phyloP scores from a whole-genome alignment of 2,888 invertebrate species.

The Lacanobia wlatinum region DNA sequence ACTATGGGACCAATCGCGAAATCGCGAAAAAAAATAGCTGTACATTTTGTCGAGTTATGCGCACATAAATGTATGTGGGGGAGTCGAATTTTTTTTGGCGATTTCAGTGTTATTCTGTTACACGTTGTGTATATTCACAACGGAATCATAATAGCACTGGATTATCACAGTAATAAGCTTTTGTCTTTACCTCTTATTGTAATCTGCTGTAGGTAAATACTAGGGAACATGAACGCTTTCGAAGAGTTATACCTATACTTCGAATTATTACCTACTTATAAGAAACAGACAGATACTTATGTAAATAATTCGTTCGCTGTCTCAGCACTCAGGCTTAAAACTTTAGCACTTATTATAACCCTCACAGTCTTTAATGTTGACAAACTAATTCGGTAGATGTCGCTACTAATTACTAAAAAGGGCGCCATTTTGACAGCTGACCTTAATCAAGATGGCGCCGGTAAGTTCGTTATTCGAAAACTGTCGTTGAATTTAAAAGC shows the following conservation, averaged over 20 bases:
- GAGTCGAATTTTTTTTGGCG: no score
- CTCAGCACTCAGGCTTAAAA: slow-evolving; percentile 9
- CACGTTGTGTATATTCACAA: no score
- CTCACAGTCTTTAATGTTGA: slow-evolving; percentile 36
- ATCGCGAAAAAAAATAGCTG: no score
- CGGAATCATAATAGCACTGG: no score
- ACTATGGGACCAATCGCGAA: no score
- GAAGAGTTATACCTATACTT: neutral
- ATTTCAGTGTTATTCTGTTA: no score
- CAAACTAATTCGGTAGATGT: slow-evolving; percentile 57
- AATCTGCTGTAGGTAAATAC: no score
- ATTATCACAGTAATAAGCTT: no score
- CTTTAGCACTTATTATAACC: slow-evolving; percentile 11
- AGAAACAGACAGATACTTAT: neutral
- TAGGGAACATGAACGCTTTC: no score
- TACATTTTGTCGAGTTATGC: no score
- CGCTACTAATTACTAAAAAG: slow-evolving; percentile 64
- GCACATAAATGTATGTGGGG: no score
- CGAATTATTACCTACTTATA: neutral
- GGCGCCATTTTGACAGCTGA: slow-evolving; percentile 66
- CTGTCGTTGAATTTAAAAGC: slow-evolving; percentile 77
- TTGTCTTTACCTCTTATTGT: no score
- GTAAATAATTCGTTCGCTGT: neutral
- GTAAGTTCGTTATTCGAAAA: slow-evolving; percentile 74
- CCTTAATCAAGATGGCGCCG: slow-evolving; percentile 78